phyloP scores from a whole-genome alignment of 2,797 vertebrate species.

The Halcyon smyrnensis region DNA sequence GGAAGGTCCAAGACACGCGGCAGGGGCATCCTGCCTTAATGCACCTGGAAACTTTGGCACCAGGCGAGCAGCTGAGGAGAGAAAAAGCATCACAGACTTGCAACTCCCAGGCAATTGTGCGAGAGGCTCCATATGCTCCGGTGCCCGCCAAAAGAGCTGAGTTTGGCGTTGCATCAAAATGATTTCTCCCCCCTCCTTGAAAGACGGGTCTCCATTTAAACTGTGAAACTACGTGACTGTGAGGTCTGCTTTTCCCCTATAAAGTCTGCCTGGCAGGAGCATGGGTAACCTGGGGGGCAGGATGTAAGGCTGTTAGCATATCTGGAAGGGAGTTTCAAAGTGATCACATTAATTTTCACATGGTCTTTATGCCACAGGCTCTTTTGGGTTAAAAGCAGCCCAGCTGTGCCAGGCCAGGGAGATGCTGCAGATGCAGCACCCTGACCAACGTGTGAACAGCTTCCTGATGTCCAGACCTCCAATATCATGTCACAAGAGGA shows the following conservation, averaged over 20 bases:
- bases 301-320: not conserved
- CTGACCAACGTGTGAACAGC: accelerated
- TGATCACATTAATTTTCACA: not conserved
- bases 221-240: accelerated
- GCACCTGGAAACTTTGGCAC: conserved; percentile 47
- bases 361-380: no score
- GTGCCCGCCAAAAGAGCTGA: accelerated
- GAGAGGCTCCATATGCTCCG: conserved; percentile 43
- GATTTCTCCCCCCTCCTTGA: not conserved
- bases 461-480: not conserved
- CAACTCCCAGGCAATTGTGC: not conserved
- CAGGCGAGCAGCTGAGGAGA: conserved; percentile 12
- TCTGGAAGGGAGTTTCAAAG: not conserved
- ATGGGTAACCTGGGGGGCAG: not conserved
- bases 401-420: not conserved
- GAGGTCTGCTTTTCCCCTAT: not conserved
- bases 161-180: not conserved
- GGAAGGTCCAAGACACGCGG: not conserved
- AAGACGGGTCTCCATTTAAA: not conserved
- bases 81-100: not conserved
- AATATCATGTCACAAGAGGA: not conserved
- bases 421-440: not conserved
- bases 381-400: not conserved
- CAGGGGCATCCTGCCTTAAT: conserved; percentile 7
- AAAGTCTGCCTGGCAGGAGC: not conserved